Base-by-base conservation (phyloP, 2,797 vertebrate species). In the Enteromius mattozi region DNA sequence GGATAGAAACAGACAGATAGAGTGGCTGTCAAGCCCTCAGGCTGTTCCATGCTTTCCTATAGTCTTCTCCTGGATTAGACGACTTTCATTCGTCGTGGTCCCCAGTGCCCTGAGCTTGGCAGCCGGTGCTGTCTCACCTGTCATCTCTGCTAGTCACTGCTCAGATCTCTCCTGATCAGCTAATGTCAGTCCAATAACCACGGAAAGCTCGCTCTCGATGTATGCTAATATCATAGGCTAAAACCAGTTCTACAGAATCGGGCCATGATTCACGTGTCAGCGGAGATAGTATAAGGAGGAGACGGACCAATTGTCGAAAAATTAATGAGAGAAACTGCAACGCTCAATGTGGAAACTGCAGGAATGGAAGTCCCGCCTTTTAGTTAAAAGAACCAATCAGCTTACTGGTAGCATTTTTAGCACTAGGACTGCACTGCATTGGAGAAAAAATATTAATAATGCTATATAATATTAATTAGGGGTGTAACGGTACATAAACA, bases 131-230 rank as follows among this genome's bases (percentile, higher is more conserved):
- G 87, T 78, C 59, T 85, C 91, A 91, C 90, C 92, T 92, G 91
- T 91, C 88, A 90, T 90, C 92, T 90, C 90, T 91, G 88, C 91
- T 91, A 91, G 91, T 89, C 80, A 90, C 86, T 85, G 76, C 87
- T 79, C 66, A 91, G 90, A 91, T 92, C 89, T 89, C 91, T 91
- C 89, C 91, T 92, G 80, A 91, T 90, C 91, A 92, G 89, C 90
- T 88, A 90, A 90, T 91, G 89, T 89, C 91, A 91, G 89, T 83
- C 88, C 82, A 84, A 76, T 68, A 83, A 76, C 80, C 59, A 78
- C 17, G 13, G 37, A 78, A 84, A 81, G 19, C 76, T 51, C 24
- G 12, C 76, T 72, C 51, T 75, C 37, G 10, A 42, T 10, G 24
- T 78, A 75, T 82, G 80, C 80, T 61, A 83, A 86, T 86, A 83